Evolutionary conservation across 2,797 vertebrate genomes (phyloP).

Genomic region (Dendrocincla fuliginosa): DNA sequence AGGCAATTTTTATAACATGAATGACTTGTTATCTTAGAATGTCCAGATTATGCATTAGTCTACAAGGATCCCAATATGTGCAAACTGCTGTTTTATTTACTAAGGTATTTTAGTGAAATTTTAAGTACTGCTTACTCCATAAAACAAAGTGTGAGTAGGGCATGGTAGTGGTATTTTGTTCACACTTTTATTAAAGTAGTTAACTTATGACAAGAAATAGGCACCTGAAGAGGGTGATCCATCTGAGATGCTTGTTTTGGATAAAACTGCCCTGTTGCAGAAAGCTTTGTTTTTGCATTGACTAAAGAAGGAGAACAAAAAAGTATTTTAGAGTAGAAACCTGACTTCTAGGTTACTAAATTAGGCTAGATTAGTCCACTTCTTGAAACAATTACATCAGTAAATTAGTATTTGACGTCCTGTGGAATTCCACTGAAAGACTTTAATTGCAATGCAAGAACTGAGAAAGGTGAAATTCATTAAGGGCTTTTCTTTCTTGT

Average conservation of each 20-base stretch:
- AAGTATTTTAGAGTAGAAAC: not conserved
- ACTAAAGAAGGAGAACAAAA: not conserved
- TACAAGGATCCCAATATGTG: not conserved
- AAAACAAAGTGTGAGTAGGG: not conserved
- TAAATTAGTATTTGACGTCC: conserved; percentile 5
- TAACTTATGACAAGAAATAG: not conserved
- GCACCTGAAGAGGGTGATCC: not conserved
- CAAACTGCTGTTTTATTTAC: not conserved
- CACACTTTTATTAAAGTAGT: not conserved
- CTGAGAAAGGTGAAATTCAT: conserved; percentile 36
- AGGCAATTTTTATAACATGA: not conserved
- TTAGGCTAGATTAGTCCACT: not conserved
- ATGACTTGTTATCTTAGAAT: not conserved
- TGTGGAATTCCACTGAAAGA: conserved; percentile 33
- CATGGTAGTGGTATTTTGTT: not conserved
- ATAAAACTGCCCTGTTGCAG: not conserved
- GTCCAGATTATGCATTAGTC: not conserved
- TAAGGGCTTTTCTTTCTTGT: conserved; percentile 44
- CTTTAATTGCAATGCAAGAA: conserved; percentile 34
- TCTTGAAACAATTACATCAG: conserved; percentile 36
- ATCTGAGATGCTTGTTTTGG: not conserved
- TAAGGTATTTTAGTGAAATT: not conserved
- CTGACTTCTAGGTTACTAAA: not conserved
- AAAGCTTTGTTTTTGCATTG: not conserved
- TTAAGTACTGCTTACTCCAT: not conserved